Base-by-base conservation (phyloP, 2,888 invertebrate genomes). In the Entomobrya multifasciata region DNA sequence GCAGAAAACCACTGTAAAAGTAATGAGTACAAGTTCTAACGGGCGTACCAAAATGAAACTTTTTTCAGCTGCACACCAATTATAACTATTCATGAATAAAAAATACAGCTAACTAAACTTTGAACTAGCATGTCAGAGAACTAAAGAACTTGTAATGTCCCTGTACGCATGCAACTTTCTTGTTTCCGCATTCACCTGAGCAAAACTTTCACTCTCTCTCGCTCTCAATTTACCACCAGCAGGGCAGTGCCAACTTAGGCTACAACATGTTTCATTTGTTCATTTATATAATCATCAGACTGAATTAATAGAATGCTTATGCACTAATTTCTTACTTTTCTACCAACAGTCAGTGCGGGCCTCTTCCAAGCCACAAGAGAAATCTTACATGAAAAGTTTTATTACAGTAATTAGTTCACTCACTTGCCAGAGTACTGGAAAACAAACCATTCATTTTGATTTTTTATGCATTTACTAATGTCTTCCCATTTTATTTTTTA, bases 141-240 rank as follows among this genome's bases (percentile, higher is more conserved):
- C n/a, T n/a, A n/a, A n/a, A n/a, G n/a, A n/a, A n/a, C n/a, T n/a
- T n/a, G n/a, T n/a, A n/a, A n/a, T n/a, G n/a, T n/a, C n/a, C n/a
- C n/a, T n/a, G n/a, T n/a, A n/a, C n/a, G n/a, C n/a, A n/a, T n/a
- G n/a, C n/a, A n/a, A n/a, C n/a, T 49, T 1, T 74, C 1, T 22
- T 41, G 57, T 57, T 77, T 77, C 76, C 76, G 57, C 41, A 27
- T 57, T 77, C 36, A 74, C 52, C 47, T 72, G 72, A 25, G 2
- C 57, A 57, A 57, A 57, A 25, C n/a, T n/a, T n/a, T n/a, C n/a
- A n/a, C n/a, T n/a, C n/a, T n/a, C n/a, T n/a, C n/a, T n/a, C n/a
- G n/a, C n/a, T n/a, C n/a, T n/a, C n/a, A n/a, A n/a, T n/a, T n/a
- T n/a, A n/a, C n/a, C n/a, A n/a, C n/a, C n/a, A n/a, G n/a, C n/a